phyloP scores from a whole-genome alignment of 2,113 vertebrate genomes.

The Patagioenas fasciata region DNA sequence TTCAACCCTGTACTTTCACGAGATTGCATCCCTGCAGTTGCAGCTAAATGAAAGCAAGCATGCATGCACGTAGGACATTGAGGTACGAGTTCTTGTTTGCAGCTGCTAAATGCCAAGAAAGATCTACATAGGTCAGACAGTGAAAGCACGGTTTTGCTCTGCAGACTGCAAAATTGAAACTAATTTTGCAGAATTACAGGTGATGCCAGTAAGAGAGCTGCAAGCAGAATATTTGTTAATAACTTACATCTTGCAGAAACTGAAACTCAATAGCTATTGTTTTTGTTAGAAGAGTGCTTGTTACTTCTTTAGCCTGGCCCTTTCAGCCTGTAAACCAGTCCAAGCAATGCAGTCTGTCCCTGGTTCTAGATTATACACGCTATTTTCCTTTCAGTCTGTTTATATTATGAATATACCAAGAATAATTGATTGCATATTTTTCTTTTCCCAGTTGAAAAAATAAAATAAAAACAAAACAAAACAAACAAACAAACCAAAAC shows the following conservation, averaged over 20 bases:
- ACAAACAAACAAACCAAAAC: no score
- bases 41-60: background rate
- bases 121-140: background rate
- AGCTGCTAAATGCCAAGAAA: background rate
- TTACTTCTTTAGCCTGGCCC: background rate
- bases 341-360: background rate
- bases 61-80: background rate
- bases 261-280: background rate
- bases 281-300: background rate
- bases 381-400: background rate
- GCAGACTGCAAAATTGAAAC: conserved; percentile 24
- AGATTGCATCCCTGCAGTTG: background rate
- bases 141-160: background rate
- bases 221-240: background rate
- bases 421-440: background rate
- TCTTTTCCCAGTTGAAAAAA: fast-evolving
- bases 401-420: background rate
- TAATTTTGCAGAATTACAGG: conserved; percentile 35
- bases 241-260: background rate
- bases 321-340: background rate
- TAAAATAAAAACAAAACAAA: no score
- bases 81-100: background rate
- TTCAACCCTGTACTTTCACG: background rate
- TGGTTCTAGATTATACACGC: background rate
- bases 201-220: background rate